These are phyloP conservation scores for Catostomus latipinnis DNA, from an alignment of 2,797 vertebrate genomes.

Conservation along the genomic window DNA sequence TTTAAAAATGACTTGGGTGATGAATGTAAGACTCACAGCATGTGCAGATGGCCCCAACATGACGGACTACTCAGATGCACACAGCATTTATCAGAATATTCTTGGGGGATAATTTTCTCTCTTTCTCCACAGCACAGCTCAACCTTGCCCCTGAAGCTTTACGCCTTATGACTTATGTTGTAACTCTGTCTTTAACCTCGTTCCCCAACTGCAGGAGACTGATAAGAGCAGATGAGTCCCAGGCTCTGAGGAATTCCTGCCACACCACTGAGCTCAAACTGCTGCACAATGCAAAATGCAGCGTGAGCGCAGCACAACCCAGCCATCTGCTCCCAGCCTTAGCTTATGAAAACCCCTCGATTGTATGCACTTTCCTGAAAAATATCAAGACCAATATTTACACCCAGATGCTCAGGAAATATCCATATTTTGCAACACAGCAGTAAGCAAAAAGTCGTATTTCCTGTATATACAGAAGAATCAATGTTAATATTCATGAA, in stretches of 20 bases:
- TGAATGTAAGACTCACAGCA: conserved; percentile 35
- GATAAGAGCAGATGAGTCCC: conserved; percentile 50
- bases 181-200: conserved; percentile 54
- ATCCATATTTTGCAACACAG: background rate
- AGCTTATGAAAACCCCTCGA: conserved; percentile 25
- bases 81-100: conserved; percentile 49
- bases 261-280: conserved; percentile 41
- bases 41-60: conserved; percentile 45
- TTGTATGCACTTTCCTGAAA: background rate
- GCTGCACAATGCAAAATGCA: conserved; percentile 47
- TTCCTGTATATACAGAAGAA: too few species aligned
- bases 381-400: conserved; percentile 27
- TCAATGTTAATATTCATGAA: too few species aligned
- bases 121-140: conserved; percentile 6
- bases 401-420: conserved; percentile 13
- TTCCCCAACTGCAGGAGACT: conserved; percentile 49
- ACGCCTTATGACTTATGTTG: conserved; percentile 41
- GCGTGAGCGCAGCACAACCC: conserved; percentile 24
- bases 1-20: conserved; percentile 47
- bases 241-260: conserved; percentile 50
- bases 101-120: conserved; percentile 23
- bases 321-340: conserved; percentile 32
- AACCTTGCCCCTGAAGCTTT: conserved; percentile 47
- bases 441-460: background rate
- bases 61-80: conserved; percentile 45